These are phyloP conservation scores for Lycia hirtaria DNA, from an alignment of 2,888 invertebrate species.

Conservation along the genomic window DNA sequence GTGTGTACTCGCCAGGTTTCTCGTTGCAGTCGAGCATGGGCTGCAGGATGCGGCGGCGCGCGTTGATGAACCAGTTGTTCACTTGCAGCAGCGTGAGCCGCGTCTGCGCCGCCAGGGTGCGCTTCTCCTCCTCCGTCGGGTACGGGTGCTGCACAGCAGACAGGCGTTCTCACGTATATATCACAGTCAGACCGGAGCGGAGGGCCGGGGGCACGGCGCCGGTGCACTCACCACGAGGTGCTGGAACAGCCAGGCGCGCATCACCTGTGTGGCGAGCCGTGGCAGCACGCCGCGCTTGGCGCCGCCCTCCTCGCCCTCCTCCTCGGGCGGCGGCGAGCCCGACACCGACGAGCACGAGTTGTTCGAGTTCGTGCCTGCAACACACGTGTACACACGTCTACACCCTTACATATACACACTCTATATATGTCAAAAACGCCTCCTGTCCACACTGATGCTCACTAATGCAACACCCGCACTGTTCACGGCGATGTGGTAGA, in stretches of 20 bases:
- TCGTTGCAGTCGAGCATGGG: slow-evolving; percentile 93
- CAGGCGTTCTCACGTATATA: too few species aligned
- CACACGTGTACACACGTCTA: neutral
- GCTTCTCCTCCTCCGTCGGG: slow-evolving; percentile 97
- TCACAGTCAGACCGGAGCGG: too few species aligned
- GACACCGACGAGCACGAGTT: slow-evolving; percentile 81
- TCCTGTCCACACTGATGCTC: too few species aligned
- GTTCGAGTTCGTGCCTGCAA: slow-evolving; percentile 74
- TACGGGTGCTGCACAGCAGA: slow-evolving; percentile 92
- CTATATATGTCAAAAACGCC: neutral
- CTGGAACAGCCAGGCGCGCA: slow-evolving; percentile 59
- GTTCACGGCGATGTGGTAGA: too few species aligned
- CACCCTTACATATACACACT: neutral
- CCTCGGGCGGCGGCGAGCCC: slow-evolving; percentile 82
- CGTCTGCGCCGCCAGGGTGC: slow-evolving; percentile 94
- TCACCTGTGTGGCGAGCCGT: slow-evolving; percentile 96
- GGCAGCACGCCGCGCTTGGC: slow-evolving; percentile 96
- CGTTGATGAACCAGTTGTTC: slow-evolving; percentile 98
- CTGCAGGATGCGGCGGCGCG: slow-evolving; percentile 94
- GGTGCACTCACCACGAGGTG: slow-evolving; percentile 10
- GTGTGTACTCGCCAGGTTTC: slow-evolving; percentile 60
- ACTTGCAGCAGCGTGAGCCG: slow-evolving; percentile 95
- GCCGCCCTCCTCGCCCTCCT: slow-evolving; percentile 76
- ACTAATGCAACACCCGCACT: too few species aligned
- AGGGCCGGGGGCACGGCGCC: too few species aligned